phyloP scores from a whole-genome alignment of 2,113 vertebrate species.

The Mellivora capensis region DNA sequence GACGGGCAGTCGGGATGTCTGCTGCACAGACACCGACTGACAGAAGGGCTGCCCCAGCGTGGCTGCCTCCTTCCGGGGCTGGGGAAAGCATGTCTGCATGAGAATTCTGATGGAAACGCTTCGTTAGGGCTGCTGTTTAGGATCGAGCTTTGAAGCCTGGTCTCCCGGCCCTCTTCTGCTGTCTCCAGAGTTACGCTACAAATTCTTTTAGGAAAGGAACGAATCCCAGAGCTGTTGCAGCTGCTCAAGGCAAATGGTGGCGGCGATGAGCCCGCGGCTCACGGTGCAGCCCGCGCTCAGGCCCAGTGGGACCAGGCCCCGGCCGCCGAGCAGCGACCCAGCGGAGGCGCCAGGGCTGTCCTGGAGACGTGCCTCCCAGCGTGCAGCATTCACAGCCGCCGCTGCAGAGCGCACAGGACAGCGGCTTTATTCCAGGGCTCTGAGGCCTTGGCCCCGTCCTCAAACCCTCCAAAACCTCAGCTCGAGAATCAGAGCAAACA shows the following conservation, averaged over 20 bases:
- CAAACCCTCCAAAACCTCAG: not conserved
- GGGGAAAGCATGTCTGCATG: not conserved
- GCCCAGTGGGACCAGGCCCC: accelerated
- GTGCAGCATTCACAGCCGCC: too few species aligned
- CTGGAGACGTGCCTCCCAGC: accelerated
- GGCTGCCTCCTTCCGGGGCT: not conserved
- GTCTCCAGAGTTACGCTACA: accelerated
- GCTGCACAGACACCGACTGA: accelerated
- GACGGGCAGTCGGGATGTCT: not conserved
- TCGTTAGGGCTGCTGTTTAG: not conserved
- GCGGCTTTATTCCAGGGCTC: not conserved
- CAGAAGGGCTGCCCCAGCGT: not conserved
- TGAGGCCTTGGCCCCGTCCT: not conserved
- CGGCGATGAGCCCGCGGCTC: constrained; percentile 16
- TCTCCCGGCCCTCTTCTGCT: not conserved
- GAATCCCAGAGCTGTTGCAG: not conserved
- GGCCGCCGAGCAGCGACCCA: too few species aligned
- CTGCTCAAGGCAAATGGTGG: not conserved
- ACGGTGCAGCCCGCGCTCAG: not conserved
- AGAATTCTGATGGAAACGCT: not conserved
- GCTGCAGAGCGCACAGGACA: too few species aligned
- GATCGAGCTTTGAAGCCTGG: not conserved
- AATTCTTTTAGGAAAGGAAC: not conserved
- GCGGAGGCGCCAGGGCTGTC: not conserved
- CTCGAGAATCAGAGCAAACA: not conserved